These are phyloP conservation scores for Euphonia xanthogaster DNA, from an alignment of 2,797 vertebrate species.

Conservation along the genomic window DNA sequence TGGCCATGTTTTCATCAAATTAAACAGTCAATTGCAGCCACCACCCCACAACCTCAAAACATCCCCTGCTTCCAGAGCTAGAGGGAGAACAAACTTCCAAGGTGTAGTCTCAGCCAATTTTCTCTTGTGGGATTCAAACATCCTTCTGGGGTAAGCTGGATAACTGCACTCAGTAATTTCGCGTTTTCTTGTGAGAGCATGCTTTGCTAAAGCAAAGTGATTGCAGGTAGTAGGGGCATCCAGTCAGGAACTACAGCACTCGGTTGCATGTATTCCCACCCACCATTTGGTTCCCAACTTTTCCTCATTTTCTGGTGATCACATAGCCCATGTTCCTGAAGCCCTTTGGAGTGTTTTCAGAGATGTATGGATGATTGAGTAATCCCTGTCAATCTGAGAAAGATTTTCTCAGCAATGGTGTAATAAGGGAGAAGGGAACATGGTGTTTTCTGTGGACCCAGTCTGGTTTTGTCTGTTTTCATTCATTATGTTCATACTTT, in stretches of 20 bases:
- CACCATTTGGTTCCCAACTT: not conserved
- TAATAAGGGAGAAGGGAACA: not conserved
- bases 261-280: rapidly evolving
- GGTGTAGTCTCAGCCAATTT: not conserved
- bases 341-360: not conserved
- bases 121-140: not conserved
- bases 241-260: not conserved
- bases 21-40: not conserved
- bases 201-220: not conserved
- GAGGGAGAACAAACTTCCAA: not conserved
- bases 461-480: not conserved
- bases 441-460: not conserved
- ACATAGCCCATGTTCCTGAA: not conserved
- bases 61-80: not conserved
- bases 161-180: not conserved
- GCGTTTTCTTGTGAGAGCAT: not conserved
- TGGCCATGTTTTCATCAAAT: not conserved
- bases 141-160: not conserved
- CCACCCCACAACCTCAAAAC: not conserved
- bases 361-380: not conserved
- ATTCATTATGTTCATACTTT: not conserved
- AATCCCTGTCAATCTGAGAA: not conserved
- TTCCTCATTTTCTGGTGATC: not conserved
- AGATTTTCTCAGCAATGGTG: not conserved
- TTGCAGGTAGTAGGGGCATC: not conserved